phyloP scores from a whole-genome alignment of 2,888 invertebrate species.

The Molorchus minor region DNA sequence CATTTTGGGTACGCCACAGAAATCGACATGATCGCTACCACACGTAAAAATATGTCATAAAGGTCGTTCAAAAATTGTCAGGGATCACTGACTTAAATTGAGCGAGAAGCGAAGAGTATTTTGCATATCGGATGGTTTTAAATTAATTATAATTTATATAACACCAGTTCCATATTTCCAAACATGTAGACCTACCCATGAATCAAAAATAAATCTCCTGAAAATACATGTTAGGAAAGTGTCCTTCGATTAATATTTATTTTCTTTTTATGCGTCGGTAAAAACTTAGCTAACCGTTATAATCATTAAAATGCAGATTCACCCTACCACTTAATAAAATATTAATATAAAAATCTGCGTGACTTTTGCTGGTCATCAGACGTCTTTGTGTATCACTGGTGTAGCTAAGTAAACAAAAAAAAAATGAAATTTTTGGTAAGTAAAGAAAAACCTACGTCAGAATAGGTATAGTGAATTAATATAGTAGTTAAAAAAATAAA shows the following conservation, averaged over 20 bases:
- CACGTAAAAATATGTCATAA: too few species aligned
- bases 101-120: neutral
- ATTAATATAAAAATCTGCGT: conserved; percentile 6
- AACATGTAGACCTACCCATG: neutral
- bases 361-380: conserved; percentile 2
- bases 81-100: too few species aligned
- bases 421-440: conserved; percentile 23
- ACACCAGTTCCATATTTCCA: conserved; percentile 6
- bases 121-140: conserved; percentile 11
- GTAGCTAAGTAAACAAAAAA: conserved; percentile 3
- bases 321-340: conserved; percentile 15
- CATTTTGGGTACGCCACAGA: too few species aligned
- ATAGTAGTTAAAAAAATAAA: too few species aligned
- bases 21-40: too few species aligned
- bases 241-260: conserved; percentile 5
- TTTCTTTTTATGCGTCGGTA: conserved; percentile 4
- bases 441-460: too few species aligned
- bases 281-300: neutral
- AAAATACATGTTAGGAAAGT: conserved; percentile 21
- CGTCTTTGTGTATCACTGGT: conserved; percentile 1
- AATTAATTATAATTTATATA: conserved; percentile 16
- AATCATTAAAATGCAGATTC: conserved; percentile 19
- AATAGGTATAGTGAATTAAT: too few species aligned
- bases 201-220: neutral
- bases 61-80: too few species aligned